Conservation (phyloP, 2,888 invertebrate genomes). For the Ectropis crepuscularia region DNA sequence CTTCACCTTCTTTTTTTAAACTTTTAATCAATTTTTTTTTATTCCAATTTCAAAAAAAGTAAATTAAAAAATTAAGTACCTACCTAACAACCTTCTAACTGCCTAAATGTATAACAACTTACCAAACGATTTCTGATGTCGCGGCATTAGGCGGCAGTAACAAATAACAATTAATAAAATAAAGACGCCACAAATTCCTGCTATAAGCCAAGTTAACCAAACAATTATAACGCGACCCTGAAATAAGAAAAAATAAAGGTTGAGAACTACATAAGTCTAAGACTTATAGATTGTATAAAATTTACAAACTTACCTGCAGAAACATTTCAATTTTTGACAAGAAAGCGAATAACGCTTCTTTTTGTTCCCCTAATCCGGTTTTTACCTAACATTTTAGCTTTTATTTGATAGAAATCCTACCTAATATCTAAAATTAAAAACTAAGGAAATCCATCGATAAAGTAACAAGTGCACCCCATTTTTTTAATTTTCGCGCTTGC, state of each 20-base stretch:
- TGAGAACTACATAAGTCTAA: constrained; percentile 25
- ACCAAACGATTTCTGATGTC: constrained; percentile 88
- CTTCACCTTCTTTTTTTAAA: too few species aligned
- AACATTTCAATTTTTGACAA: constrained; percentile 79
- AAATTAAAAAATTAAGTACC: too few species aligned
- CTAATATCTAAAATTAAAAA: constrained; percentile 55
- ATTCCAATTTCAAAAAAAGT: too few species aligned
- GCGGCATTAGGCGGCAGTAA: constrained; percentile 89
- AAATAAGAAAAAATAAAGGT: constrained; percentile 49
- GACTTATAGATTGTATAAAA: constrained; percentile 55
- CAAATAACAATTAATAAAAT: constrained; percentile 87
- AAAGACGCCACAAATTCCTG: constrained; percentile 87
- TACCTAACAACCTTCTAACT: too few species aligned
- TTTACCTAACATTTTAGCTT: constrained; percentile 70
- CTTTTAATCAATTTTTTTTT: too few species aligned
- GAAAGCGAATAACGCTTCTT: constrained; percentile 67
- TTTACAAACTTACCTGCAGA: constrained; percentile 72
- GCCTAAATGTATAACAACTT: constrained; percentile 27
- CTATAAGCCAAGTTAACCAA: constrained; percentile 84
- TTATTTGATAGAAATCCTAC: constrained; percentile 53
- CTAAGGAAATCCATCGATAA: constrained; percentile 46
- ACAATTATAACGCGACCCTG: constrained; percentile 82
- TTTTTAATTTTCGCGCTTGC: constrained; percentile 59
- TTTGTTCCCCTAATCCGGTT: constrained; percentile 61
- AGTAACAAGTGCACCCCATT: constrained; percentile 48